Evolutionary conservation across 2,113 vertebrate genomes (phyloP).

Genomic region (Puma concolor): DNA sequence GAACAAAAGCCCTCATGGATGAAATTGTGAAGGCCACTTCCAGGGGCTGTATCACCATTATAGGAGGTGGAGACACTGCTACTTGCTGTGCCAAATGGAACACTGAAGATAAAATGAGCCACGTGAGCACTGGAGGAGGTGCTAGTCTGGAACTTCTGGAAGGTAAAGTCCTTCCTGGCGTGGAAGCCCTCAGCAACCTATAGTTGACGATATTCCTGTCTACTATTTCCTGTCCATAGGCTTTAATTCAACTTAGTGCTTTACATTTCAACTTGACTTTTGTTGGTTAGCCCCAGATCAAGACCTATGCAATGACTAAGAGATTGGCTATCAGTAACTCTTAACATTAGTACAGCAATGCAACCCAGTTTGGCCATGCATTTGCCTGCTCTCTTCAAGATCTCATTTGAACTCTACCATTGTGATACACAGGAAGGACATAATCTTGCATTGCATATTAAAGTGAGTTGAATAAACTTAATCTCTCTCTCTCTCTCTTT

Average conservation of each 20-base stretch:
- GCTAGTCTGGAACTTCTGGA: constrained; percentile 98
- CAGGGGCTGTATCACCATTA: constrained; percentile 93
- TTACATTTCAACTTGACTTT: neutral
- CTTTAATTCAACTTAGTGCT: neutral
- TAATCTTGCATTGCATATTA: constrained; percentile 43
- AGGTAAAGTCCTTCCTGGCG: constrained; percentile 96
- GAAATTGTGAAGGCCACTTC: constrained; percentile 96
- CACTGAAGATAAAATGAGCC: constrained; percentile 98
- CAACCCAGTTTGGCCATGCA: neutral
- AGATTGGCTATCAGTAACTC: neutral
- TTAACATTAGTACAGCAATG: neutral
- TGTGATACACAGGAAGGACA: neutral
- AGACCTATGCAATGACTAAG: neutral
- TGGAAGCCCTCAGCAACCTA: constrained; percentile 93
- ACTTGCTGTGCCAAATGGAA: constrained; percentile 98
- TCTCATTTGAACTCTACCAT: neutral
- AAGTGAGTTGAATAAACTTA: constrained; percentile 41
- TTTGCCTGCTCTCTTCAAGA: neutral
- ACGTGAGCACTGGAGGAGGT: constrained; percentile 98
- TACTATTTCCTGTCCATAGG: constrained; percentile 55
- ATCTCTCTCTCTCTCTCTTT: neutral
- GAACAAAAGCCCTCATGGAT: constrained; percentile 98
- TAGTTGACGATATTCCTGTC: constrained; percentile 79
- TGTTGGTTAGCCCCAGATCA: neutral
- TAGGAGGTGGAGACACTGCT: constrained; percentile 98